These are phyloP conservation scores for Carpatolechia fugitivella DNA, from an alignment of 2,888 invertebrate genomes.

Conservation along the genomic window DNA sequence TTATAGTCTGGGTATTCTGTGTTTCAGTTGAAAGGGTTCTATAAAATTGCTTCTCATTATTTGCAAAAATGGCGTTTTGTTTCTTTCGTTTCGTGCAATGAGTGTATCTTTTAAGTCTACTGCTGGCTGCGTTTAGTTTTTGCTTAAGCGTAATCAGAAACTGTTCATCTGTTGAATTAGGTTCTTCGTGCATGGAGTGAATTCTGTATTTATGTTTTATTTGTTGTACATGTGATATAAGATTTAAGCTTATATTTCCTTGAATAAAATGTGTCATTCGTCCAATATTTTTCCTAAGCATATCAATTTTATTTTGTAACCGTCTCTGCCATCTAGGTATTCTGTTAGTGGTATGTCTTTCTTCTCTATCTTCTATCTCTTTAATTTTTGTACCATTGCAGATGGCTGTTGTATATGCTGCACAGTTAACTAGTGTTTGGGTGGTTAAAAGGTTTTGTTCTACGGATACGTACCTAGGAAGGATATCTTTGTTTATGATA, in stretches of 20 bases:
- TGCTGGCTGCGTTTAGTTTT: too few relatives aligned
- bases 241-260: background rate
- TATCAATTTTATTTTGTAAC: too few relatives aligned
- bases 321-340: background rate
- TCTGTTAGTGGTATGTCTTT: background rate
- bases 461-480: background rate
- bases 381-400: background rate
- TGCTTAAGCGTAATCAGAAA: slow-evolving; percentile 12
- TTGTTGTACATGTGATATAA: background rate
- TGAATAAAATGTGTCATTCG: background rate
- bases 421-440: background rate
- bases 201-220: slow-evolving; percentile 5
- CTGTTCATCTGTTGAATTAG: background rate
- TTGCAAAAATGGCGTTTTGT: background rate
- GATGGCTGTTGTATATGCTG: slow-evolving; percentile 1
- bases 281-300: background rate
- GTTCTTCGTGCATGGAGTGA: background rate
- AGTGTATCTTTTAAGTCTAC: background rate
- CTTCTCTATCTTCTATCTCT: background rate
- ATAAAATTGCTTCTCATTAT: slow-evolving; percentile 9
- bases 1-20: background rate
- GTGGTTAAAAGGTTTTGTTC: background rate
- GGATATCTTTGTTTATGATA: background rate
- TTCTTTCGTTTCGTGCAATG: slow-evolving; percentile 2
- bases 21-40: background rate